phyloP scores from a whole-genome alignment of 2,888 invertebrate genomes.

The Lasioglossum malachurum region DNA sequence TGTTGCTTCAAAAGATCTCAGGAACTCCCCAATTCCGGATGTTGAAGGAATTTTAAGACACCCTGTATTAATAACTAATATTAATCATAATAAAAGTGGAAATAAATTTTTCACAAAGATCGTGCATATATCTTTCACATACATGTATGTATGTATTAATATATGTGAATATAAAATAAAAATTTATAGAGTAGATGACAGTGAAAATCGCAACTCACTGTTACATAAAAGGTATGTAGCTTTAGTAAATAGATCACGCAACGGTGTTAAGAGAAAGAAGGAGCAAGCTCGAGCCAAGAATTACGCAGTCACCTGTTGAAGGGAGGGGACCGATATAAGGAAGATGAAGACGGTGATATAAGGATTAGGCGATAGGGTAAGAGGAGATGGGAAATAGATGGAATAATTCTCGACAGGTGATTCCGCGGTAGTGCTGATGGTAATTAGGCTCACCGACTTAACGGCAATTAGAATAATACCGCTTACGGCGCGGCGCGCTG shows the following conservation, averaged over 20 bases:
- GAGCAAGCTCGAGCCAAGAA: background rate
- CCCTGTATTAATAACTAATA: too few relatives aligned
- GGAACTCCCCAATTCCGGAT: too few relatives aligned
- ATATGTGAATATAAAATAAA: background rate
- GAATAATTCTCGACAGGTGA: conserved; percentile 9
- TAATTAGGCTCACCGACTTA: background rate
- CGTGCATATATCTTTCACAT: too few relatives aligned
- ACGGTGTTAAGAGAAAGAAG: background rate
- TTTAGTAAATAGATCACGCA: background rate
- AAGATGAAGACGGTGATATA: background rate
- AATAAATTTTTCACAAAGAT: too few relatives aligned
- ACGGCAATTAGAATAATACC: conserved; percentile 7
- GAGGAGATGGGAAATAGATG: background rate
- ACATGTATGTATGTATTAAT: too few relatives aligned
- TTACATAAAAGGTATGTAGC: background rate
- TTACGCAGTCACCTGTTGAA: background rate
- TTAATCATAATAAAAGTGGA: too few relatives aligned
- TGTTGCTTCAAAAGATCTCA: too few relatives aligned
- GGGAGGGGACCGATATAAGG: background rate
- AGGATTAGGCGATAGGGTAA: background rate
- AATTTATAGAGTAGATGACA: background rate
- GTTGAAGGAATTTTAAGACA: too few relatives aligned
- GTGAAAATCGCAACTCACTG: background rate
- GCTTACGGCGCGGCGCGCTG: background rate
- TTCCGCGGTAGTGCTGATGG: background rate